Percentiles rank a stretch among this genome's conserved stretches.
Conservation (phyloP, 2,113 vertebrate species). For the Ahaetulla prasina region DNA sequence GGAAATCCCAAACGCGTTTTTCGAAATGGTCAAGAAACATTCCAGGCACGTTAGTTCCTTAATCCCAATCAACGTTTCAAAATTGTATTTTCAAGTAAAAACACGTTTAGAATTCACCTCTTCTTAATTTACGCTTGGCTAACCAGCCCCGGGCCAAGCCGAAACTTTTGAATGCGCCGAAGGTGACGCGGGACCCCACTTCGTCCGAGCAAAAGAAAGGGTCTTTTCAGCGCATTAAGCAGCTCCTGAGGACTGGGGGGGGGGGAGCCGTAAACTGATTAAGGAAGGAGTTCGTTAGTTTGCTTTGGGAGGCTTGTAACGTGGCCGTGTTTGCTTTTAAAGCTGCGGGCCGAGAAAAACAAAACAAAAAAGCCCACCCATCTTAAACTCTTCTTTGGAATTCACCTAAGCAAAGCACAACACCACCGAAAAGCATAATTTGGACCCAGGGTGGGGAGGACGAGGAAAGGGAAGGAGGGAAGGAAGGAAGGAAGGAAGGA, state of each 20-base stretch:
- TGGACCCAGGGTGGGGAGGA: background rate
- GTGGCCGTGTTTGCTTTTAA: constrained; percentile 76
- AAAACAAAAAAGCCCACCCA: background rate
- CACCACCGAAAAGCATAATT: background rate
- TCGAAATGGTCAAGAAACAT: constrained; percentile 64
- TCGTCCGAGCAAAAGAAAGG: constrained; percentile 83
- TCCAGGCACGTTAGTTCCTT: constrained; percentile 58
- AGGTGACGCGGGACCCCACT: constrained; percentile 70
- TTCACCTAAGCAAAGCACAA: background rate
- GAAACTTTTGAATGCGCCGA: constrained; percentile 36
- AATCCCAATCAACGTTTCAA: constrained; percentile 57
- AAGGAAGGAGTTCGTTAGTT: constrained; percentile 71
- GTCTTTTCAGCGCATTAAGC: constrained; percentile 82
- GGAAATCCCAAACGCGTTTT: constrained; percentile 63
- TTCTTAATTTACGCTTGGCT: constrained; percentile 61
- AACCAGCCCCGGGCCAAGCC: constrained; percentile 58
- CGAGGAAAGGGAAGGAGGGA: background rate
- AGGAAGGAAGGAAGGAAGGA: background rate
- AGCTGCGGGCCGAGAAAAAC: constrained; percentile 64
- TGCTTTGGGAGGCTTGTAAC: constrained; percentile 8
- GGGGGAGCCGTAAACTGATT: constrained; percentile 79
- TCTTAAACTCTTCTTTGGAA: background rate
- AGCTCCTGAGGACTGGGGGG: constrained; percentile 77
- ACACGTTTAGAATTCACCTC: constrained; percentile 69
- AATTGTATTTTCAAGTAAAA: constrained; percentile 74